Evolutionary conservation across 2,888 invertebrate genomes (phyloP), one percentile per base, ranked within the genome.

Genomic region (Scaptomyza parva): DNA sequence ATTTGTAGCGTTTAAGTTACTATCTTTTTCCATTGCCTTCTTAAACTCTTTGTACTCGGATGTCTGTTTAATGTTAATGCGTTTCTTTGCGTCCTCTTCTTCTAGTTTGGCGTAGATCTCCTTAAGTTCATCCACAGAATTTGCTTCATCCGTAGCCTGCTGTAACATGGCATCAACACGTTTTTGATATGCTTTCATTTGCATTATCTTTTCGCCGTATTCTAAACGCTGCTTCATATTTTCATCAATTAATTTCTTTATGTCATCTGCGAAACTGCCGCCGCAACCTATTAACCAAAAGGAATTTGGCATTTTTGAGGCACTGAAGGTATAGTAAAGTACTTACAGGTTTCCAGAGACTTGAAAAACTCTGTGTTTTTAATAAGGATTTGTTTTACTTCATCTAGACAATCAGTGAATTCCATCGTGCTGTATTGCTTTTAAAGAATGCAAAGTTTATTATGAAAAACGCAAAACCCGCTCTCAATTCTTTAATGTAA

Each of bases 31-130:
- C 7, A 64, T 12, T 8, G 43, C 6, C 5, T 17, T 17, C 0
- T 53, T 55, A 28, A 73, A 73, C 4, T 40, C 28, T 20, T 67
- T 75, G 18, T 65, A 78, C 22, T 75, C 78, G 1, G 26, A 5
- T 3, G 47, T 41, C 1, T 30, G 9, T 18, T 74, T 78, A 7
- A 70, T 14, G 8, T 70, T 58, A 0, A n/a, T 2, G 0, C 57
- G 45, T 30, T 68, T 77, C 3, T 62, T 60, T 0, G 17, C 14
- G 1, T 37, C 59, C 8, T 57, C 53, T 5, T 43, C 12, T 1
- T 39, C 11, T 4, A 43, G 22, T 6, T 62, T n/a, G 0, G 9
- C 3, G 12, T 24, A 44, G 4, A 50, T 54, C 8, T 7, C 11
- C 37, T 59, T 28, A 35, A 35, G 12, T 33, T 47, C 47, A n/a